A percentile compares a stretch with the other conserved stretches of the same genome.
Evolutionary conservation across 92 coral and sea anemone genomes (phyloP).

Genomic region (Hydrozoanthus gracilis): DNA sequence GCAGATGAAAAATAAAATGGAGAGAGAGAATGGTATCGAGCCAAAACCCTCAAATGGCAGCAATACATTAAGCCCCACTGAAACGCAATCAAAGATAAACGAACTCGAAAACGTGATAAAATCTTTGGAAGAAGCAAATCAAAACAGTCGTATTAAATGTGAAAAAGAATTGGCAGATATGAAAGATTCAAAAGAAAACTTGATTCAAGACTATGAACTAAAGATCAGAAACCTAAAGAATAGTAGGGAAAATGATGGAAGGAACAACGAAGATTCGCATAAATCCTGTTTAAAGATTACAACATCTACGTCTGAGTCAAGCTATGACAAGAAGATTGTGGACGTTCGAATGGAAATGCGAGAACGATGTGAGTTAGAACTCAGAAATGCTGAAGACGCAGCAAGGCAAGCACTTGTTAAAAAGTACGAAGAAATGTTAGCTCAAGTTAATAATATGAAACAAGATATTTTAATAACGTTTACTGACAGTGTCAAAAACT

Average conservation of each 20-base stretch:
- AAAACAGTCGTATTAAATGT: constrained; percentile 45
- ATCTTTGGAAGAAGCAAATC: constrained; percentile 55
- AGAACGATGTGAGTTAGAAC: constrained; percentile 55
- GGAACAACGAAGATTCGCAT: not conserved
- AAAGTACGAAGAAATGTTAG: constrained; percentile 34
- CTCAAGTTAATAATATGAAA: constrained; percentile 22
- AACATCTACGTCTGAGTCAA: not conserved
- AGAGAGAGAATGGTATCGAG: not conserved
- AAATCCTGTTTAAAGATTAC: not conserved
- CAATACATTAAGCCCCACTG: not conserved
- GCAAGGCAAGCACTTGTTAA: constrained; percentile 1
- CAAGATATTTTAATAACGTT: constrained; percentile 19
- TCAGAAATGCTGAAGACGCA: constrained; percentile 21
- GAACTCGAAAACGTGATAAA: constrained; percentile 59
- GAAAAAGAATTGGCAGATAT: constrained; percentile 47
- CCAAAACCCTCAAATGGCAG: too few relatives aligned
- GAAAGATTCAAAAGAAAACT: constrained; percentile 39
- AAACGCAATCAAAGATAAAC: constrained; percentile 44
- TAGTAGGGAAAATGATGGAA: constrained; percentile 41
- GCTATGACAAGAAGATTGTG: constrained; percentile 58
- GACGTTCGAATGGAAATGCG: constrained; percentile 60
- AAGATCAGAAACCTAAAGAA: constrained; percentile 50
- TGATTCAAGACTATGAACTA: constrained; percentile 42
- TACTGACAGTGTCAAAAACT: constrained; percentile 28
- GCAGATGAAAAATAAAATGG: not conserved